phyloP scores from a whole-genome alignment of 23 tunicate genomes.

The Oikopleura albicans region DNA sequence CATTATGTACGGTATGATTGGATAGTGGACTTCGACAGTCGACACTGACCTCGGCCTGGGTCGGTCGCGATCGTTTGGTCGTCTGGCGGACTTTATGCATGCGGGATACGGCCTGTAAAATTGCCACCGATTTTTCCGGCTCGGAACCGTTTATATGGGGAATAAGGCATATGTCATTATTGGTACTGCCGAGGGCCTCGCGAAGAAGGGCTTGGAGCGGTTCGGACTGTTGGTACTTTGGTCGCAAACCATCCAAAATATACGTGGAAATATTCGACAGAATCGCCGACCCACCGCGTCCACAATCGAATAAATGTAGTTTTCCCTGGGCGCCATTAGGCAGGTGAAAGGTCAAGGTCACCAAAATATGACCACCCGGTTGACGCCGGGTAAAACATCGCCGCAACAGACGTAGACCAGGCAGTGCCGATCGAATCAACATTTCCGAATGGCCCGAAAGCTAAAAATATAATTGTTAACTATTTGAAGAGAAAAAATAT shows the following conservation, averaged over 20 bases:
- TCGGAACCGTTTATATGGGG: conserved; percentile 1
- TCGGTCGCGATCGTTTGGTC: background rate
- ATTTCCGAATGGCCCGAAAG: conserved; percentile 2
- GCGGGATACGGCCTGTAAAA: conserved; percentile 6
- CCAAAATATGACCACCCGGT: background rate
- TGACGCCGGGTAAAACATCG: conserved; percentile 8
- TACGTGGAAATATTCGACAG: background rate
- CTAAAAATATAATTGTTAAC: too few species aligned
- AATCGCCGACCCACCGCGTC: conserved; percentile 11
- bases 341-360: background rate
- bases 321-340: background rate
- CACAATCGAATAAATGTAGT: conserved; percentile 10
- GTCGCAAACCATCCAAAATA: background rate
- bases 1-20: background rate
- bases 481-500: too few species aligned
- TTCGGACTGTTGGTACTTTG: background rate
- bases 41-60: background rate
- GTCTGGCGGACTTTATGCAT: background rate
- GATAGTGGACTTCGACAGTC: background rate
- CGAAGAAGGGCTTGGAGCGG: background rate
- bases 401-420: conserved; percentile 2
- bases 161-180: background rate
- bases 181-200: background rate
- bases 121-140: background rate
- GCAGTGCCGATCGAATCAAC: background rate